Percentiles rank a stretch among this genome's conserved stretches.
Evolutionary conservation across 2,113 vertebrate species (phyloP).

Genomic region (Tetraodon nigroviridis): DNA sequence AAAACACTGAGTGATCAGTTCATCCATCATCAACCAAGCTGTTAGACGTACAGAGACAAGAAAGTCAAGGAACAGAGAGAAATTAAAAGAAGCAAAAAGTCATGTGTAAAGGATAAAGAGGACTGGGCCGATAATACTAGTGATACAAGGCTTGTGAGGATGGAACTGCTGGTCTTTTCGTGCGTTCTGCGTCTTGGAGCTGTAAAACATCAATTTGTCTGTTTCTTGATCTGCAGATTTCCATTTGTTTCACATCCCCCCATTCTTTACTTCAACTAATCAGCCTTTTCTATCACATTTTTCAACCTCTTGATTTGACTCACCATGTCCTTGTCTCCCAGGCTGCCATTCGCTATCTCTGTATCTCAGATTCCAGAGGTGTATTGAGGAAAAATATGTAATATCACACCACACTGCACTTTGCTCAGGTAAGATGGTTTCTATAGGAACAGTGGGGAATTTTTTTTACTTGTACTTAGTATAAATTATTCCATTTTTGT

Average conservation of each 20-base stretch:
- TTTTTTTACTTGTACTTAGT: background rate
- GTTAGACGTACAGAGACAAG: too few relatives aligned
- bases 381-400: constrained; percentile 12
- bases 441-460: constrained; percentile 1
- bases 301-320: constrained; percentile 32
- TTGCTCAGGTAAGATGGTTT: constrained; percentile 12
- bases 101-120: constrained; percentile 2
- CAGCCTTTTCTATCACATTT: constrained; percentile 5
- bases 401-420: constrained; percentile 26
- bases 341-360: constrained; percentile 15
- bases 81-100: too few relatives aligned
- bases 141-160: background rate
- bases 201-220: constrained; percentile 48
- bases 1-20: too few relatives aligned
- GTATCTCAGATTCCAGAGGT: constrained; percentile 19
- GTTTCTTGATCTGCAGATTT: too few relatives aligned
- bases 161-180: background rate
- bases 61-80: too few relatives aligned
- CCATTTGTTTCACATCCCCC: constrained; percentile 25
- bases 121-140: background rate
- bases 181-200: constrained; percentile 41
- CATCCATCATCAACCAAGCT: too few relatives aligned
- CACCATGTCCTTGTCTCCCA: constrained; percentile 20
- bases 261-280: constrained; percentile 12
- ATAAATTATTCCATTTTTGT: background rate